Conservation (phyloP, 2,888 invertebrate species). For the Chydorus sphaericus region DNA sequence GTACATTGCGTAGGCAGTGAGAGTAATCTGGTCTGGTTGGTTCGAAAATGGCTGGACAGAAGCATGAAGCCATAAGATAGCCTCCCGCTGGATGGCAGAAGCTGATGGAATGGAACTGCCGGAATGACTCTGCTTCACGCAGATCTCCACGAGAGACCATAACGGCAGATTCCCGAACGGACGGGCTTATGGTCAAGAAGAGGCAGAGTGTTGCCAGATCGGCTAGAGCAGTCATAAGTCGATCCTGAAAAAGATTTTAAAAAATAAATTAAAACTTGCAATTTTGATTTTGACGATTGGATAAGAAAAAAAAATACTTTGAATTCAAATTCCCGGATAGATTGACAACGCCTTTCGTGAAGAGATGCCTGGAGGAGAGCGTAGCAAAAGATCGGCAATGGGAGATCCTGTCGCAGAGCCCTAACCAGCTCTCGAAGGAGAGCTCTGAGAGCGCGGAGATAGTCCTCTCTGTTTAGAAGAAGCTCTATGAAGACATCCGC, state of each 20-base stretch:
- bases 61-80: slow-evolving; percentile 76
- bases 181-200: slow-evolving; percentile 62
- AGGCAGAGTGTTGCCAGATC: slow-evolving; percentile 77
- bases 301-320: too few species aligned
- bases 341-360: slow-evolving; percentile 17
- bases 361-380: slow-evolving; percentile 45
- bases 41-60: slow-evolving; percentile 56
- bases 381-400: slow-evolving; percentile 60
- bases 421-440: slow-evolving; percentile 78
- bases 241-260: slow-evolving; percentile 53
- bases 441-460: slow-evolving; percentile 67
- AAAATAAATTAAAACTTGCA: too few species aligned
- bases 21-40: slow-evolving; percentile 56
- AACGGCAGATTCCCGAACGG: slow-evolving; percentile 50
- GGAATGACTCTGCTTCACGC: slow-evolving; percentile 28
- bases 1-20: slow-evolving; percentile 58
- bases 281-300: too few species aligned
- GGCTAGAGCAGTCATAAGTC: slow-evolving; percentile 64
- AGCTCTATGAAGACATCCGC: slow-evolving; percentile 75
- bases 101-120: slow-evolving; percentile 35
- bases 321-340: slow-evolving; percentile 8
- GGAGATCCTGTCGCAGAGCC: slow-evolving; percentile 63
- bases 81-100: slow-evolving; percentile 59
- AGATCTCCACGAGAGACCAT: slow-evolving; percentile 38
- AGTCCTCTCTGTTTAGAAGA: slow-evolving; percentile 75